Evolutionary conservation across 30 jellyfish, hydroid and myxozoan genomes (phyloP), one percentile per base, ranked within the genome.

Genomic region (Pseudorhiza aurosa): DNA sequence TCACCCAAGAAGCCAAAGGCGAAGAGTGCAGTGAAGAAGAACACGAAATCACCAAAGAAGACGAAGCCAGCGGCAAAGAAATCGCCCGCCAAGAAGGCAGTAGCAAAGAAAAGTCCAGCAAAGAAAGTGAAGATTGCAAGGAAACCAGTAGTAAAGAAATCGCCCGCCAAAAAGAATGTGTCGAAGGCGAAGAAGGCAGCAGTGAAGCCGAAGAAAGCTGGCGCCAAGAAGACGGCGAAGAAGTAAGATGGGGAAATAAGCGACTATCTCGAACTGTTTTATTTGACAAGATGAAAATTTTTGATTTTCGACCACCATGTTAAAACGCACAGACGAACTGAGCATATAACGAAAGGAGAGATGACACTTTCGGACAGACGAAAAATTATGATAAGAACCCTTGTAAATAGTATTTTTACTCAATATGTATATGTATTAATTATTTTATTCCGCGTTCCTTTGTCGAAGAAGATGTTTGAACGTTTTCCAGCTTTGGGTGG

Each of bases 101-200:
- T 73, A 18, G 80, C 85, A 10, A 69, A 68, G 73, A 65, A 65
- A 47, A 29, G 30, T n/a, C 77, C 77, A 14, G 88, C 70, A 9
- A 80, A 80, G 83, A 68, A 68, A 56, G 30, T 84, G 50, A n/a
- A n/a, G n/a, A 44, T 84, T 40, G 83, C 83, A 22, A 78, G 63
- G 74, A 78, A 78, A 45, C 63, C 83, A 12, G 80, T 87, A 26
- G 81, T 81, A 24, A 82, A 82, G 87, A 82, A 82, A 44, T 55
- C 94, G 33, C 80, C 86, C 26, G 77, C 83, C 55, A 76, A 58
- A 72, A 82, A 70, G 40, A 64, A 75, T 35, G 94, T 81, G 8
- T 60, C 73, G 75, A 65, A 67, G 42, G 95, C 95, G 47, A 83
- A 83, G 75, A 59, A 64, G 80, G 77, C 95, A 30, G 77, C 88